These are phyloP conservation scores for Anthopleura sola DNA, from an alignment of 64 coral and sea anemone species.

Conservation along the genomic window DNA sequence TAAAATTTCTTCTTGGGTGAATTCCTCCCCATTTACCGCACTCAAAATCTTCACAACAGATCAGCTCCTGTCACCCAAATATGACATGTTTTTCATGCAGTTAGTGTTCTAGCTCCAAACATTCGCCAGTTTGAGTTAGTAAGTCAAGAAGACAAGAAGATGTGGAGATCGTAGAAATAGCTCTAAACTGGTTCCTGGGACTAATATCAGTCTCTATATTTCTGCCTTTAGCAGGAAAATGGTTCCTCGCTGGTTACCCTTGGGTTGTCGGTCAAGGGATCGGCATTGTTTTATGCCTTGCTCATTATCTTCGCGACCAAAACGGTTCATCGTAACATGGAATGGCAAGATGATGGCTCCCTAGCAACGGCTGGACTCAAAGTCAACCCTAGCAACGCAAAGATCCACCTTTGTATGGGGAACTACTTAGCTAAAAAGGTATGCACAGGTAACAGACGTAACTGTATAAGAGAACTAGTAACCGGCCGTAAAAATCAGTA, in stretches of 20 bases:
- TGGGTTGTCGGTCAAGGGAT: not conserved
- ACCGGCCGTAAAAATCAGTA: not conserved
- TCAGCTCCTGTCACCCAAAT: too few relatives aligned
- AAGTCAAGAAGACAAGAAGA: too few relatives aligned
- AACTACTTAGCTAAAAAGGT: conserved; percentile 77
- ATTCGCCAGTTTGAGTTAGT: too few relatives aligned
- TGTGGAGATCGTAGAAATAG: too few relatives aligned
- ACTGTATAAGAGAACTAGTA: too few relatives aligned
- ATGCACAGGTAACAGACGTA: not conserved
- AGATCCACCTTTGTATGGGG: conserved; percentile 77
- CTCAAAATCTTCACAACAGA: too few relatives aligned
- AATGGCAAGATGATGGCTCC: conserved; percentile 50
- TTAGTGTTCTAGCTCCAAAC: too few relatives aligned
- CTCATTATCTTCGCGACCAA: conserved; percentile 43
- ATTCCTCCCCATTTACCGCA: too few relatives aligned
- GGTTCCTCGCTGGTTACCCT: not conserved
- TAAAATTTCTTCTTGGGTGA: too few relatives aligned
- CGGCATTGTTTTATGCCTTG: conserved; percentile 24
- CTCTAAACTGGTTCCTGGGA: too few relatives aligned
- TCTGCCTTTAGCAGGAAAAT: not conserved
- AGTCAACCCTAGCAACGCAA: conserved; percentile 71
- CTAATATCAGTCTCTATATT: too few relatives aligned
- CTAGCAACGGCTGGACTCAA: conserved; percentile 73
- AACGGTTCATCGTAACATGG: conserved; percentile 60
- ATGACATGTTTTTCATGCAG: too few relatives aligned